A percentile compares a stretch with the other conserved stretches of the same genome.
Evolutionary conservation across 2,113 vertebrate genomes (phyloP).

Genomic region (Actinemys pallida): DNA sequence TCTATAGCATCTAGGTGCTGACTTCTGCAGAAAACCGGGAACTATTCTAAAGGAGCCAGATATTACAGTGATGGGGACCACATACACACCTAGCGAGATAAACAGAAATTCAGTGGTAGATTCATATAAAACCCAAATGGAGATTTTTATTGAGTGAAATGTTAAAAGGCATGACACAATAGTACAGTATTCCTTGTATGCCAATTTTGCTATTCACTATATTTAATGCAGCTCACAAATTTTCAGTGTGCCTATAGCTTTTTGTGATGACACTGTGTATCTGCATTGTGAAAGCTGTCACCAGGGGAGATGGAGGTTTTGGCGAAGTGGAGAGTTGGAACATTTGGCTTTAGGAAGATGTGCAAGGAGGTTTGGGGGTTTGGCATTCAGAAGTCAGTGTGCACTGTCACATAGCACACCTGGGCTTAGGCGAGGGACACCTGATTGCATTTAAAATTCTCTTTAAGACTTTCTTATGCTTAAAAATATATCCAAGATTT

Average conservation of each 20-base stretch:
- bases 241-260: background rate
- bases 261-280: background rate
- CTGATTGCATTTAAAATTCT: background rate
- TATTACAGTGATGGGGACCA: background rate
- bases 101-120: background rate
- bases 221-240: background rate
- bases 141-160: background rate
- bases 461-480: background rate
- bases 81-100: background rate
- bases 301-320: background rate
- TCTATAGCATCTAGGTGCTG: background rate
- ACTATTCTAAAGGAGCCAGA: background rate
- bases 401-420: background rate
- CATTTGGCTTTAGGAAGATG: background rate
- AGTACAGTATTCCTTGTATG: background rate
- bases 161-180: background rate
- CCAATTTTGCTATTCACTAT: background rate
- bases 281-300: too few relatives aligned
- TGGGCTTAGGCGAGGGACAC: background rate
- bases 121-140: background rate
- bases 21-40: background rate
- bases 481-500: background rate
- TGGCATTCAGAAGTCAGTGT: background rate
- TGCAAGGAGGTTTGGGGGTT: background rate
- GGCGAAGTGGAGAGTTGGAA: background rate